Conservation (phyloP, 2,797 vertebrate genomes). For the Acanthopagrus latus region DNA sequence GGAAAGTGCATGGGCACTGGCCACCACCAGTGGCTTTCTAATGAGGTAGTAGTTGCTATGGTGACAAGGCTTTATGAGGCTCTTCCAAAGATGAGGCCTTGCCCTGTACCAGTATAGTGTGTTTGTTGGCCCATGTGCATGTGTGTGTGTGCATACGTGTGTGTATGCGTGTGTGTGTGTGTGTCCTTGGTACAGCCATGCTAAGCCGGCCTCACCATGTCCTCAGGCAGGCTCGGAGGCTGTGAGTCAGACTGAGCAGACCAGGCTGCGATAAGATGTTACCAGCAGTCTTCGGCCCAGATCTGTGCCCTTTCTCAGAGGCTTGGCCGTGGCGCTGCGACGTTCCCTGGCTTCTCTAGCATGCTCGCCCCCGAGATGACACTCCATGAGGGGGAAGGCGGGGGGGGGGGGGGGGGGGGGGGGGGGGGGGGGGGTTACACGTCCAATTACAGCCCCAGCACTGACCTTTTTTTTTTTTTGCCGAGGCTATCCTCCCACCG, state of each 20-base stretch:
- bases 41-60: constrained; percentile 81
- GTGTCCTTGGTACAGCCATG: constrained; percentile 51
- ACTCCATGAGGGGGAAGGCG: constrained; percentile 19
- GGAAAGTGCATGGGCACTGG: constrained; percentile 64
- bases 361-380: constrained; percentile 35
- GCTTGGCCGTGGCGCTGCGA: constrained; percentile 14
- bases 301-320: constrained; percentile 65
- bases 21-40: constrained; percentile 76
- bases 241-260: constrained; percentile 53
- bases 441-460: constrained; percentile 60
- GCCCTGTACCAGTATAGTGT: constrained; percentile 66
- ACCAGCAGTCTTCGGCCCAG: constrained; percentile 64
- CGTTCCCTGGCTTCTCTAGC: constrained; percentile 31
- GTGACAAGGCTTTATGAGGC: constrained; percentile 76
- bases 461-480: constrained; percentile 45
- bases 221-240: constrained; percentile 65
- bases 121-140: constrained; percentile 51
- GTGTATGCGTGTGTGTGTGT: constrained; percentile 28
- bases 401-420: no score
- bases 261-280: constrained; percentile 67
- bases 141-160: no score
- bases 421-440: constrained; percentile 28
- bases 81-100: constrained; percentile 74
- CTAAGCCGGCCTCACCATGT: constrained; percentile 54
- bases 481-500: constrained; percentile 6